Conservation (phyloP, 2,797 vertebrate genomes). For the Microtus obscurus region DNA sequence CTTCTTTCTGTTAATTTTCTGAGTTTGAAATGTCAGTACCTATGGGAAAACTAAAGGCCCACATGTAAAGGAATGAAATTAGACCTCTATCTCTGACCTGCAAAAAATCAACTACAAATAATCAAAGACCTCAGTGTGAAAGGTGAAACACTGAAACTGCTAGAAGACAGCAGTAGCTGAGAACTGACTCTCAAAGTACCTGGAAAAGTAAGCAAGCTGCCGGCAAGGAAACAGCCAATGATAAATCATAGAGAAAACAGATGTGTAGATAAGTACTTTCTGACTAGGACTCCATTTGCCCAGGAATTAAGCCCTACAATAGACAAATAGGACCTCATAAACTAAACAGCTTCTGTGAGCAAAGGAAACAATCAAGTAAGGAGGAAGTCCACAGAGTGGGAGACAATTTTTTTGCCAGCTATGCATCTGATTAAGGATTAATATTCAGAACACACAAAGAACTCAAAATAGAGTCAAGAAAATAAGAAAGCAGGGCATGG, state of each 20-base stretch:
- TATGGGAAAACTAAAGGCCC: neutral
- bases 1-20: slow-evolving; percentile 42
- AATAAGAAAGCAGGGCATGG: neutral
- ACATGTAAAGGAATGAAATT: neutral
- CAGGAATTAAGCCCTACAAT: neutral
- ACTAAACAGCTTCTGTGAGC: neutral
- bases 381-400: neutral
- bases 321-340: neutral
- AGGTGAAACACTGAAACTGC: neutral
- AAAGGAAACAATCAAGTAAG: neutral
- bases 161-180: neutral
- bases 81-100: neutral
- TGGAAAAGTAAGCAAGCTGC: neutral
- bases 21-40: neutral
- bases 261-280: neutral
- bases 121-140: neutral
- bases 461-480: neutral
- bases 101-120: neutral
- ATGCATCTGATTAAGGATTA: neutral
- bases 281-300: neutral
- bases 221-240: neutral
- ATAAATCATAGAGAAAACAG: neutral
- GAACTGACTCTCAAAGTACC: neutral
- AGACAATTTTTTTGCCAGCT: neutral
- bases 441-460: neutral